Conservation (phyloP, 2,888 invertebrate genomes). For the Brenthis hecate region DNA sequence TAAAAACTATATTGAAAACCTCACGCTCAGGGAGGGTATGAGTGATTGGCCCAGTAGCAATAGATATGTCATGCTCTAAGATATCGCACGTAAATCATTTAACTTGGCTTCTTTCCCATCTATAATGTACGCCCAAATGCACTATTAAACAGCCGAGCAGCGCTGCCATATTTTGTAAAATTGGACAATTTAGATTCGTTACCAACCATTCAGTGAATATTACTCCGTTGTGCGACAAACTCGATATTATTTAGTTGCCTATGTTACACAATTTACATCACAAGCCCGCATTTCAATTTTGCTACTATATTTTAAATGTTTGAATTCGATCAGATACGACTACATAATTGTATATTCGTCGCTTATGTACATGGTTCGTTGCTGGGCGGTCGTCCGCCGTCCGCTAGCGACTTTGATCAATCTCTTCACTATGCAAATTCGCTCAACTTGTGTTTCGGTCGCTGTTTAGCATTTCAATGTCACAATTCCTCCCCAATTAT, state of each 20-base stretch:
- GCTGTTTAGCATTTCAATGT: conserved; percentile 57
- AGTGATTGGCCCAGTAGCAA: conserved; percentile 29
- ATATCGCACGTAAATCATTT: conserved; percentile 32
- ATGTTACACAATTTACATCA: conserved; percentile 4
- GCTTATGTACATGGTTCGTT: neutral
- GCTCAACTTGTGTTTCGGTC: conserved; percentile 48
- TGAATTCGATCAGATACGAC: too few species aligned
- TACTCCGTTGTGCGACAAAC: neutral
- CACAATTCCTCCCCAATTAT: conserved; percentile 60
- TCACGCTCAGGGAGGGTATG: neutral
- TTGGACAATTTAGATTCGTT: conserved; percentile 18
- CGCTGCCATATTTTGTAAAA: conserved; percentile 11
- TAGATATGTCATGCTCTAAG: conserved; percentile 27
- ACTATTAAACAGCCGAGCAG: conserved; percentile 10
- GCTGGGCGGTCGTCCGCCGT: neutral
- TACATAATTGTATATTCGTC: neutral
- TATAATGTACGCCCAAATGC: neutral
- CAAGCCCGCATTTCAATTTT: neutral
- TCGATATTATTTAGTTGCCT: conserved; percentile 11
- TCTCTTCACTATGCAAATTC: conserved; percentile 55
- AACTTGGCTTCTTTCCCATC: conserved; percentile 25
- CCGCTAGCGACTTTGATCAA: conserved; percentile 42
- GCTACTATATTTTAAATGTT: too few species aligned
- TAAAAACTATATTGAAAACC: conserved; percentile 1
- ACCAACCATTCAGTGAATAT: conserved; percentile 11